Evolutionary conservation across 37 sponge, comb jelly and placozoan genomes (phyloP).

Genomic region (Trichoplax adhaerens): DNA sequence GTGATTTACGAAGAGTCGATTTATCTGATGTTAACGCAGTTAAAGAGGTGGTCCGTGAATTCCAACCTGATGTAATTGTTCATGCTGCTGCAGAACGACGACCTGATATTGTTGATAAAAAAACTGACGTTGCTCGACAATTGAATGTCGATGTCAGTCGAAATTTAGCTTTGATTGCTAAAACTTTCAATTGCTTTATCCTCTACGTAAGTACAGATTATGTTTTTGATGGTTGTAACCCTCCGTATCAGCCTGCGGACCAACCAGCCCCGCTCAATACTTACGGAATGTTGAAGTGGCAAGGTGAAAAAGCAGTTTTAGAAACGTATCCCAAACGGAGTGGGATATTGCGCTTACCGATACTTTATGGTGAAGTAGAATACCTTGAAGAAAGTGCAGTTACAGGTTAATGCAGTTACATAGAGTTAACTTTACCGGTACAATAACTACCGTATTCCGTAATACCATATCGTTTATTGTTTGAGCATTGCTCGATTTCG

Average conservation of each 20-base stretch:
- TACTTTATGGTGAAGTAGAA: constrained; percentile 62
- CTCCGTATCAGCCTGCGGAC: constrained; percentile 43
- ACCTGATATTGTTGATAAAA: constrained; percentile 58
- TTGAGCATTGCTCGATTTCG: too few species aligned
- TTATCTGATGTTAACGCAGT: constrained; percentile 24
- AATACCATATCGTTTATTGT: too few species aligned
- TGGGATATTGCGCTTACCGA: constrained; percentile 51
- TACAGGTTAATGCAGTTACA: constrained; percentile 4
- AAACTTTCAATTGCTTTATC: constrained; percentile 11
- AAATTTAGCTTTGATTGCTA: constrained; percentile 19
- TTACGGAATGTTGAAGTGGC: constrained; percentile 45
- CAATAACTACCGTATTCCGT: too few species aligned
- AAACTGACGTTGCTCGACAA: constrained; percentile 10
- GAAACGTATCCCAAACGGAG: not conserved
- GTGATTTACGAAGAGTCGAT: constrained; percentile 35
- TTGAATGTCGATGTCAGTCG: constrained; percentile 52
- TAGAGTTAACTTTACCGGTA: too few species aligned
- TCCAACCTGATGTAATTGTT: constrained; percentile 43
- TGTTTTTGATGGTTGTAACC: constrained; percentile 62
- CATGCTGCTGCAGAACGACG: constrained; percentile 79
- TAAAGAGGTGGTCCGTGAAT: constrained; percentile 25
- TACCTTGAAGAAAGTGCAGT: constrained; percentile 56
- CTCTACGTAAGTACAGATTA: constrained; percentile 73
- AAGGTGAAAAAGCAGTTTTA: constrained; percentile 35
- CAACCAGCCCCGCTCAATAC: constrained; percentile 56